Conservation (phyloP, 30 jellyfish, hydroid and myxozoan genomes). For the Rhopilema esculentum region DNA sequence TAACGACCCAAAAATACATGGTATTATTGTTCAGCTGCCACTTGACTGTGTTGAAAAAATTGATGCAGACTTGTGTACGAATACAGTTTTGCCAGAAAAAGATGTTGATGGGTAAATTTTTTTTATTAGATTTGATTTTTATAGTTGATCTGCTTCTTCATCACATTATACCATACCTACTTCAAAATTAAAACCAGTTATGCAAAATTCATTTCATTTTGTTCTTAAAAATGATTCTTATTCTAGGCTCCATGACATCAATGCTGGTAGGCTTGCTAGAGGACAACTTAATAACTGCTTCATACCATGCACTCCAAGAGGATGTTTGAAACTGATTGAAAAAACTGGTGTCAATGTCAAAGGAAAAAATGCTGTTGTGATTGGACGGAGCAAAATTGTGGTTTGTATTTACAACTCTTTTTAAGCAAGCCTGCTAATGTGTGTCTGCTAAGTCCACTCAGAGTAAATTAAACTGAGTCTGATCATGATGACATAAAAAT, state of each 20-base stretch:
- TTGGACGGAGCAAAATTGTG: conserved; percentile 98
- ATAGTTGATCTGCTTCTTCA: too few relatives aligned
- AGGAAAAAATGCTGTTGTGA: conserved; percentile 96
- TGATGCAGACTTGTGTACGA: conserved; percentile 87
- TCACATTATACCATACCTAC: too few relatives aligned
- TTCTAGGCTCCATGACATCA: conserved; percentile 84
- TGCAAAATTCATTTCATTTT: not conserved
- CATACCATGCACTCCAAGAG: conserved; percentile 94
- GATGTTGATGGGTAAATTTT: conserved; percentile 97
- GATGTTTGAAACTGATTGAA: conserved; percentile 86
- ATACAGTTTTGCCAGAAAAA: conserved; percentile 93
- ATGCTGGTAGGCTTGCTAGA: conserved; percentile 97
- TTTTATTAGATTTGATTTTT: too few relatives aligned
- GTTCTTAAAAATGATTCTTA: not conserved
- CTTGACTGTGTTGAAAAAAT: conserved; percentile 81
- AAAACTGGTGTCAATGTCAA: conserved; percentile 70
- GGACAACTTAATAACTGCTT: conserved; percentile 87
- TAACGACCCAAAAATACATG: conserved; percentile 86
- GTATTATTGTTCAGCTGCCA: conserved; percentile 96
- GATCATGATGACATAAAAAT: too few relatives aligned
- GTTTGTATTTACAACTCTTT: conserved; percentile 28
- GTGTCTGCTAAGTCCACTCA: too few relatives aligned
- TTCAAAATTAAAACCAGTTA: too few relatives aligned
- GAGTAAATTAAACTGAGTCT: too few relatives aligned
- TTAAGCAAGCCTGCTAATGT: not conserved